Evolutionary conservation across 2,888 invertebrate genomes (phyloP).

Genomic region (Xanthorhoe designata): DNA sequence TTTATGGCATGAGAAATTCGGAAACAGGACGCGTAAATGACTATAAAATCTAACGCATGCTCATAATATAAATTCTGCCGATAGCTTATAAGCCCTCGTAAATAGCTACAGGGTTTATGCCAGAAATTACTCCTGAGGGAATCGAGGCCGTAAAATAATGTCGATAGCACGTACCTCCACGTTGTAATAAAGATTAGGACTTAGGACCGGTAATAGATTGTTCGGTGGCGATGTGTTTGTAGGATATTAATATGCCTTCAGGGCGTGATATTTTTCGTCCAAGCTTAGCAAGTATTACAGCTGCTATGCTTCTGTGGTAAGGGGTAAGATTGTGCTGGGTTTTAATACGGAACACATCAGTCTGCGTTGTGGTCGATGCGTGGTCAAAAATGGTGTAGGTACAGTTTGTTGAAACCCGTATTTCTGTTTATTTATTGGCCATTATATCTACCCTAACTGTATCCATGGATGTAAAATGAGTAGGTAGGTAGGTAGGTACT

Average conservation of each 20-base stretch:
- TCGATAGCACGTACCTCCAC: conserved; percentile 57
- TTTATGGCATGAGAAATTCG: conserved; percentile 36
- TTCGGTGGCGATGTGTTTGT: conserved; percentile 47
- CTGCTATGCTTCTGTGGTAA: conserved; percentile 19
- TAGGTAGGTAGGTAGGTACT: no score
- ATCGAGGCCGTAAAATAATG: conserved; percentile 63
- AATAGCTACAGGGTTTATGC: conserved; percentile 65
- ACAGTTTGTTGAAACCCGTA: conserved; percentile 10
- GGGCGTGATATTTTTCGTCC: conserved; percentile 53
- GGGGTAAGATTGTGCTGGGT: conserved; percentile 35
- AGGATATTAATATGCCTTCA: conserved; percentile 55
- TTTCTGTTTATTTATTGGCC: conserved; percentile 3
- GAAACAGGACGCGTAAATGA: conserved; percentile 37
- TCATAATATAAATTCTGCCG: conserved; percentile 68
- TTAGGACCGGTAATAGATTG: conserved; percentile 57
- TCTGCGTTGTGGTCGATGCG: conserved; percentile 36
- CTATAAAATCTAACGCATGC: conserved; percentile 49
- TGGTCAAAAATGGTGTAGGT: conserved; percentile 27
- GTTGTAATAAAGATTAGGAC: conserved; percentile 68
- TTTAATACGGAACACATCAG: conserved; percentile 43
- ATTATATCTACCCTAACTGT: background rate
- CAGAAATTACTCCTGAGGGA: conserved; percentile 70
- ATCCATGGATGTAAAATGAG: background rate
- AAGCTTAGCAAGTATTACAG: conserved; percentile 28
- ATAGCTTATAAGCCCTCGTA: conserved; percentile 73